Evolutionary conservation across 2,113 vertebrate species (phyloP), one percentile per base, ranked within the genome.

Genomic region (Datnioides undecimradiatus): DNA sequence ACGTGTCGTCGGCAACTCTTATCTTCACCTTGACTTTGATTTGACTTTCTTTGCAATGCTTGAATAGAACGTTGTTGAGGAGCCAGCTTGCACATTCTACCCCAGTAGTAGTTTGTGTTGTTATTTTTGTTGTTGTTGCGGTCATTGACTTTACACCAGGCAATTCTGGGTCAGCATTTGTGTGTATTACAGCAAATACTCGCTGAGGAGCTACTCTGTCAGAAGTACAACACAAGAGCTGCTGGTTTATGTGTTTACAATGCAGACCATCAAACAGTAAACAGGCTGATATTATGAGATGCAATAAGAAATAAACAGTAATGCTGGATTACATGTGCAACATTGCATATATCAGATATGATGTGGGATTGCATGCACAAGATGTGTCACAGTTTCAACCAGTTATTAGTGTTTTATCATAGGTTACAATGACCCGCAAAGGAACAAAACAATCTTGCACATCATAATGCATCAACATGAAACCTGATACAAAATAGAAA

Each of bases 11-110:
- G 29, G 36, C 21, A 19, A 29, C 34, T 31, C 51, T 52, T 57
- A 64, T 58, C 62, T 70, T 36, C 4, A 58, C 48, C 38, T 55
- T 19, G 54, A 45, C 41, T 55, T 67, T 38, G 29, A 51, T 19
- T 38, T 73, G 51, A 69, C 80, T 81, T 76, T 73, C 63, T 62
- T 49, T 63, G 29, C 40, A 59, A 43, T 55, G 29, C 41, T 38
- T 48, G 17, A 21, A 27, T 72, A 33, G 55, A 78, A n/a, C n/a
- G 45, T 60, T 17, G 4, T 19, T 33, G 19, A 10, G 34, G 25
- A 62, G 21, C 46, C 48, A 21, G n/a, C 17, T 25, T 2, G 1
- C 12, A 27, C 52, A 5, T 63, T 54, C 19, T 43, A 74, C 7
- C 11, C 12, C 14, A 9, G n/a, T 13, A 21, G 27, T 68, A 21